A percentile compares a stretch with the other conserved stretches of the same genome.
phyloP scores from a whole-genome alignment of 1,140 invertebrate species.

The Eurosta solidaginis region DNA sequence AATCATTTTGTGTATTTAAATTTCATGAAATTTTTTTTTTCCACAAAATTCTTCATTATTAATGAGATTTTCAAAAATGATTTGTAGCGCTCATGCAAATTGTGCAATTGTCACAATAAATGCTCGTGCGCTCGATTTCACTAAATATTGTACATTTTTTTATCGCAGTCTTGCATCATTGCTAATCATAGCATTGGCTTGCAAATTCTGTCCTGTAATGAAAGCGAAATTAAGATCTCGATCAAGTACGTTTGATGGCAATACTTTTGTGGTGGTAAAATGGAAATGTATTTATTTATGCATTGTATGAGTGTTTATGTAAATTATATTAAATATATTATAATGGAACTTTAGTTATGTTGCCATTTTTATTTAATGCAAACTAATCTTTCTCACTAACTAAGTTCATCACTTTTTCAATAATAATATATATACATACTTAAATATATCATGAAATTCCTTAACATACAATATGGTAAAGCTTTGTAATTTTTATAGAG shows the following conservation, averaged over 20 bases:
- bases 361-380: no score
- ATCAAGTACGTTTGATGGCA: background rate
- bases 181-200: background rate
- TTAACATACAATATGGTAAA: no score
- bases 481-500: no score
- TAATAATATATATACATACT: no score
- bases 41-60: background rate
- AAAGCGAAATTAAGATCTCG: background rate
- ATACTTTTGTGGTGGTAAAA: no score
- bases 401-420: no score
- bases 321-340: no score
- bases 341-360: no score
- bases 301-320: background rate
- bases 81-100: conserved; percentile 1
- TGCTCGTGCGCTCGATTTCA: background rate
- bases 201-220: background rate
- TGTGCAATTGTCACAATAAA: background rate
- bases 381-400: no score
- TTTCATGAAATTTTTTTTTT: background rate
- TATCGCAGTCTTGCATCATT: background rate
- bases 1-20: conserved; percentile 1
- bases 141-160: background rate
- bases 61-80: background rate
- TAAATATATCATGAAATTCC: no score
- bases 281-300: no score